A percentile compares a stretch with the other conserved stretches of the same genome.
These are phyloP conservation scores for Philonicus albiceps DNA, from an alignment of 2,888 invertebrate species.

Conservation along the genomic window DNA sequence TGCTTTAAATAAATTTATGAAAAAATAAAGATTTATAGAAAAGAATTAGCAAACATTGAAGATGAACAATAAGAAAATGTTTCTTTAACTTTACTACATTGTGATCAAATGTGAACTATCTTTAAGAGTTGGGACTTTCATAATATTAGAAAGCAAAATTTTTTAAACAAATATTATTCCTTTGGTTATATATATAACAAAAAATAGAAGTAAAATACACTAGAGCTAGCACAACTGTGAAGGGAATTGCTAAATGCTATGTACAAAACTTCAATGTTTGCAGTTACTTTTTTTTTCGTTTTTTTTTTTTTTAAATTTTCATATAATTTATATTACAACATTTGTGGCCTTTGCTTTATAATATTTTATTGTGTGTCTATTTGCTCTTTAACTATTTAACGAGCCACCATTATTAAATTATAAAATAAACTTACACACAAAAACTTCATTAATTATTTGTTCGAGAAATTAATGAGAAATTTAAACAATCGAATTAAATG, in stretches of 20 bases:
- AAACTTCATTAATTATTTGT: slow-evolving; percentile 23
- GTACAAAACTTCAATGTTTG: slow-evolving; percentile 29
- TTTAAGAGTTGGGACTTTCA: not conserved
- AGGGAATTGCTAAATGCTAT: not conserved
- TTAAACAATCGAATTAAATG: not conserved
- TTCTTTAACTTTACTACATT: not conserved
- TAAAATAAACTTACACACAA: not conserved
- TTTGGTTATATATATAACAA: too few species aligned
- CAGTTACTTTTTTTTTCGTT: not conserved
- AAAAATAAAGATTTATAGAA: not conserved
- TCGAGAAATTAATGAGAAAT: not conserved
- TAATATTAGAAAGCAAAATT: not conserved
- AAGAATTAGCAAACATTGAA: slow-evolving; percentile 15
- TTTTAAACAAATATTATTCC: not conserved
- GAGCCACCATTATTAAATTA: slow-evolving; percentile 1
- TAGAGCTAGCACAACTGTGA: not conserved
- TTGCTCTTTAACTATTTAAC: not conserved
- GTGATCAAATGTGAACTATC: not conserved
- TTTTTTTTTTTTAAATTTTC: not conserved
- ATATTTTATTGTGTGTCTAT: slow-evolving; percentile 1
- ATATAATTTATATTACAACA: slow-evolving; percentile 1
- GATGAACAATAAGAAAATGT: not conserved
- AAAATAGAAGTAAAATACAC: too few species aligned
- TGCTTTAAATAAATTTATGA: not conserved
- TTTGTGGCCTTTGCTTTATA: slow-evolving; percentile 11